phyloP scores from a whole-genome alignment of 2,888 invertebrate species.

The Sepioteuthis lessoniana region DNA sequence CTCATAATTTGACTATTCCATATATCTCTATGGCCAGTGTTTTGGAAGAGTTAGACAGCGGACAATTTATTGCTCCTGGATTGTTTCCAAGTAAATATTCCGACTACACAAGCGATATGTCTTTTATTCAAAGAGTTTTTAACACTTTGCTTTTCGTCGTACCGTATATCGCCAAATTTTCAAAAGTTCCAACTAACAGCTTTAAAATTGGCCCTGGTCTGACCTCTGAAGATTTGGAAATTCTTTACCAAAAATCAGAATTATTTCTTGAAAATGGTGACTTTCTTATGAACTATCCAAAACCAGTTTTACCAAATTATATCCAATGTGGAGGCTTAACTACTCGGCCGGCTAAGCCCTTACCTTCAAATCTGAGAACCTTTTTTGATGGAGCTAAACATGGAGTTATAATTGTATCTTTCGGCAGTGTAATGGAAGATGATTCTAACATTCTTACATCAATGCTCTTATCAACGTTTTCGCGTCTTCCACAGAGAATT shows the following conservation, averaged over 20 bases:
- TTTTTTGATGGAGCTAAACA: conserved; percentile 55
- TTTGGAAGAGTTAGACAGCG: background rate
- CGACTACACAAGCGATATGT: background rate
- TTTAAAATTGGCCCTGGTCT: background rate
- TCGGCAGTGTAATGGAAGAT: conserved; percentile 56
- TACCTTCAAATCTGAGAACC: conserved; percentile 53
- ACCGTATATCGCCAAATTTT: background rate
- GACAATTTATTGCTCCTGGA: background rate
- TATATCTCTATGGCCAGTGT: background rate
- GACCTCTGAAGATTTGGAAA: background rate
- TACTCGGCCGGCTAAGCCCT: conserved; percentile 51
- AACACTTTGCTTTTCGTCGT: background rate
- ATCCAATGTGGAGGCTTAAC: conserved; percentile 56
- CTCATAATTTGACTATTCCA: background rate
- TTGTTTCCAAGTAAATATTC: background rate
- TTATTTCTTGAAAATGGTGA: conserved; percentile 56
- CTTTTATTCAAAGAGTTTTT: background rate
- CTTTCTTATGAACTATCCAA: conserved; percentile 55
- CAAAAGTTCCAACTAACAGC: background rate
- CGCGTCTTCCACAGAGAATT: conserved; percentile 50
- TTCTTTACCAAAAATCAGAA: background rate
- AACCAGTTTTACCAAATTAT: conserved; percentile 55
- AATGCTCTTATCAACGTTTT: conserved; percentile 51
- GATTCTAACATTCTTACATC: conserved; percentile 49
- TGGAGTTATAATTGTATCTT: conserved; percentile 60